phyloP scores from a whole-genome alignment of 2,888 invertebrate species.

The Eilema caniola region DNA sequence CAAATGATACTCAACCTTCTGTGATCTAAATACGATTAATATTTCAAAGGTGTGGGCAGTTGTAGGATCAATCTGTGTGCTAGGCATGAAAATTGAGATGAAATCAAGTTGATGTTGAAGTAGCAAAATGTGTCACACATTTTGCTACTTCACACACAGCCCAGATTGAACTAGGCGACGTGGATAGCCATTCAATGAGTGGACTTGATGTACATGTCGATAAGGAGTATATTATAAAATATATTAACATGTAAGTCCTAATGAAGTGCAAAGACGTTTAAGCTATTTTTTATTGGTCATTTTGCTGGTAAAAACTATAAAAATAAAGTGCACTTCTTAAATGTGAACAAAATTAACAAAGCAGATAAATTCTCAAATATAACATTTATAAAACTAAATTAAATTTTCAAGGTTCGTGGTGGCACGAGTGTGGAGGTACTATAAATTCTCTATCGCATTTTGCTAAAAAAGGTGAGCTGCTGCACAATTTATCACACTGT shows the following conservation, averaged over 20 bases:
- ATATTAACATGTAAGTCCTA: too few species aligned
- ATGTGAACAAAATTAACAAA: background rate
- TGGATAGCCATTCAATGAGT: slow-evolving; percentile 13
- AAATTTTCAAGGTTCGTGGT: background rate
- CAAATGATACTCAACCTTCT: slow-evolving; percentile 13
- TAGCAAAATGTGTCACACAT: slow-evolving; percentile 30
- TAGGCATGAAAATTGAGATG: slow-evolving; percentile 44
- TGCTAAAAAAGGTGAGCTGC: background rate
- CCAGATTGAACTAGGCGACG: slow-evolving; percentile 27
- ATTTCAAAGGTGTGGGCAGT: background rate
- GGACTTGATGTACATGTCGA: slow-evolving; percentile 6
- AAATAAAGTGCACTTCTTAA: background rate
- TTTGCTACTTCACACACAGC: too few species aligned
- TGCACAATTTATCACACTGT: background rate
- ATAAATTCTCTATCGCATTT: background rate
- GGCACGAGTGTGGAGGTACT: background rate
- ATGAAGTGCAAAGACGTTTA: too few species aligned
- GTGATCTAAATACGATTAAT: background rate
- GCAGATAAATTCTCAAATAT: background rate
- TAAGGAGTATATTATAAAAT: too few species aligned
- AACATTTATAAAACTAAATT: background rate
- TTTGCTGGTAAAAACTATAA: too few species aligned
- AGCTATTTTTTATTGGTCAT: too few species aligned
- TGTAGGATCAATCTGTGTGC: slow-evolving; percentile 37
- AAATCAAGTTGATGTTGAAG: slow-evolving; percentile 37